phyloP scores from a whole-genome alignment of 2,888 invertebrate genomes.

The Catocala sponsa region DNA sequence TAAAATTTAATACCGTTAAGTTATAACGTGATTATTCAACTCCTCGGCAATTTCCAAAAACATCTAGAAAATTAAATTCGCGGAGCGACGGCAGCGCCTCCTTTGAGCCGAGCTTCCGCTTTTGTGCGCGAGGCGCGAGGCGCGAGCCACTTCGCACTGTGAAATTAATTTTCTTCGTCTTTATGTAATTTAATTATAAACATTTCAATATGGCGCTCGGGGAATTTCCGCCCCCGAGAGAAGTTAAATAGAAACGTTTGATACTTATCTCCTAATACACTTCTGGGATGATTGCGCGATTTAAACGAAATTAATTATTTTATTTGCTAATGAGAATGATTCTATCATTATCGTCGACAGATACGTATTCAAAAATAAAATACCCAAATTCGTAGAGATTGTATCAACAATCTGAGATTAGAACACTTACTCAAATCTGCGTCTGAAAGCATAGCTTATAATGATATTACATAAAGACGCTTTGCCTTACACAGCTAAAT shows the following conservation, averaged over 20 bases:
- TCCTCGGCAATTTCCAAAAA: conserved; percentile 85
- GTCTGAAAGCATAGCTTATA: neutral
- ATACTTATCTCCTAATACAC: conserved; percentile 87
- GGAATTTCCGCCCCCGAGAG: conserved; percentile 84
- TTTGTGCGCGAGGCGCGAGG: conserved; percentile 66
- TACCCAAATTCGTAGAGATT: conserved; percentile 6
- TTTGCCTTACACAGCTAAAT: neutral
- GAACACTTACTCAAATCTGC: neutral
- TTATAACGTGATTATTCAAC: conserved; percentile 88
- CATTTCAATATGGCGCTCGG: conserved; percentile 88
- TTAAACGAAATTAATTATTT: conserved; percentile 78
- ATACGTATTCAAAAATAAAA: conserved; percentile 31
- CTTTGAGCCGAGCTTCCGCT: conserved; percentile 79
- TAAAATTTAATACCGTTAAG: conserved; percentile 88
- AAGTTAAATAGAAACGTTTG: conserved; percentile 88
- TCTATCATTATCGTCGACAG: conserved; percentile 44
- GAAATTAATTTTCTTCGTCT: conserved; percentile 89
- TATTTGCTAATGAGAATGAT: conserved; percentile 58
- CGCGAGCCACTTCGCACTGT: conserved; percentile 85
- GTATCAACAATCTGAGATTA: conserved; percentile 6
- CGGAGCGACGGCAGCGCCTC: conserved; percentile 74
- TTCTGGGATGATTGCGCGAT: conserved; percentile 85
- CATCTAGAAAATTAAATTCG: conserved; percentile 87
- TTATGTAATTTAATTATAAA: conserved; percentile 89
- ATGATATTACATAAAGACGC: too few species aligned